These are phyloP conservation scores for Wiebesia pumilae DNA, from an alignment of 1,140 invertebrate genomes.

Conservation along the genomic window DNA sequence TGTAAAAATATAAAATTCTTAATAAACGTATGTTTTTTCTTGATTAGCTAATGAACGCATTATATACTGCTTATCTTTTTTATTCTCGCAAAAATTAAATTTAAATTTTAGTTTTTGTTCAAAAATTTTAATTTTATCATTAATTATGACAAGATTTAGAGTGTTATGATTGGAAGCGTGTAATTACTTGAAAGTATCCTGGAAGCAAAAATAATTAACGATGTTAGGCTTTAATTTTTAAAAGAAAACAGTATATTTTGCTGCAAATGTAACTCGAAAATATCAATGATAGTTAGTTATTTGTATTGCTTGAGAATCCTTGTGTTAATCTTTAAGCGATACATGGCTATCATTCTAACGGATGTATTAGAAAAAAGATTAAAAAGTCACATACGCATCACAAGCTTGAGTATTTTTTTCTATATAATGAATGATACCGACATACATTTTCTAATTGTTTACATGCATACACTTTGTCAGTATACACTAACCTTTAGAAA, in stretches of 20 bases:
- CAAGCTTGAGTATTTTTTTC: too few relatives aligned
- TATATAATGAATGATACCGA: too few relatives aligned
- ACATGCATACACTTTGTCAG: too few relatives aligned
- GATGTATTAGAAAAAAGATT: too few relatives aligned
- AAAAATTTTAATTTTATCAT: not conserved
- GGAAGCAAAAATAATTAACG: constrained; percentile 5
- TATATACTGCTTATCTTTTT: not conserved
- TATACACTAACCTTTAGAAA: too few relatives aligned
- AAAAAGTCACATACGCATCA: too few relatives aligned
- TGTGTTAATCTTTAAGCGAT: too few relatives aligned
- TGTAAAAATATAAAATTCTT: constrained; percentile 3
- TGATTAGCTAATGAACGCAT: not conserved
- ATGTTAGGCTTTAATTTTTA: too few relatives aligned
- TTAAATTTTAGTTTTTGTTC: not conserved
- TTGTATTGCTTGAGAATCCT: not conserved
- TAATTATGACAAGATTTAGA: not conserved
- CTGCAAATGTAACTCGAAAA: not conserved
- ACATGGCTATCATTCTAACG: too few relatives aligned
- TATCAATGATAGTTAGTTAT: not conserved
- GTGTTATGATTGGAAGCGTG: not conserved
- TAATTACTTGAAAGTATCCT: not conserved
- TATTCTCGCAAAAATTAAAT: not conserved
- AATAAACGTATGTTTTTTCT: not conserved
- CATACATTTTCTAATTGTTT: too few relatives aligned
- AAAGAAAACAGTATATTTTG: not conserved